Percentiles rank a stretch among this genome's conserved stretches.
Conservation (phyloP, 64 coral and sea anemone genomes). For the Catalaphyllia jardinei region DNA sequence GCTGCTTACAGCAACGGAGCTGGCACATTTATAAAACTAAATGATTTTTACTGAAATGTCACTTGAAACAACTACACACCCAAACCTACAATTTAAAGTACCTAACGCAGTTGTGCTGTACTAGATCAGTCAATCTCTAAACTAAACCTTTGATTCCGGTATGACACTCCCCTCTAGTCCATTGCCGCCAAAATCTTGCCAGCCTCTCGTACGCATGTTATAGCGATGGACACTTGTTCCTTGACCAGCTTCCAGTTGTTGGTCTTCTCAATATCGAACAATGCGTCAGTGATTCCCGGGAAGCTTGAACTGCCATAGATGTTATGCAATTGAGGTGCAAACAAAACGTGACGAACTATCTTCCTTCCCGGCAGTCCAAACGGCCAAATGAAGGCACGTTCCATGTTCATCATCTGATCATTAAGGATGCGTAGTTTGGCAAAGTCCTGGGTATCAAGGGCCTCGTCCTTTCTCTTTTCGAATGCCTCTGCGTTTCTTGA, state of each 20-base stretch:
- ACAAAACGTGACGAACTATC: conserved; percentile 72
- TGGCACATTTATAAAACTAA: too few relatives aligned
- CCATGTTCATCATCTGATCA: conserved; percentile 81
- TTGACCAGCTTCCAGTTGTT: conserved; percentile 76
- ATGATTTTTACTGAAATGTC: too few relatives aligned
- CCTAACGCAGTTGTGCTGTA: too few relatives aligned
- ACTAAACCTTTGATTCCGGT: too few relatives aligned
- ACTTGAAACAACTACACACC: too few relatives aligned
- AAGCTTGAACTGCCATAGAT: conserved; percentile 72
- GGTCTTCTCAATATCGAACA: conserved; percentile 77
- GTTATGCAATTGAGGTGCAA: conserved; percentile 71
- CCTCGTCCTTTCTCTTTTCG: conserved; percentile 35
- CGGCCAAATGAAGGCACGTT: conserved; percentile 76
- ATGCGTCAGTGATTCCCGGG: conserved; percentile 75
- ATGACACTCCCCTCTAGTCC: not conserved
- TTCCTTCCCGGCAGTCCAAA: conserved; percentile 69
- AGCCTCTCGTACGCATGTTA: conserved; percentile 57
- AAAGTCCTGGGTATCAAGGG: conserved; percentile 33
- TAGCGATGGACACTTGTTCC: conserved; percentile 72
- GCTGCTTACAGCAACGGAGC: too few relatives aligned
- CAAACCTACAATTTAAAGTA: too few relatives aligned
- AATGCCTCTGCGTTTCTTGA: conserved; percentile 35
- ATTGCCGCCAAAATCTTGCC: conserved; percentile 37
- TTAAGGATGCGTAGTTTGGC: conserved; percentile 72
- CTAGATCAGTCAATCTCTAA: too few relatives aligned